Base-by-base conservation (phyloP, 2,797 vertebrate species). In the Hoplostethus atlanticus region DNA sequence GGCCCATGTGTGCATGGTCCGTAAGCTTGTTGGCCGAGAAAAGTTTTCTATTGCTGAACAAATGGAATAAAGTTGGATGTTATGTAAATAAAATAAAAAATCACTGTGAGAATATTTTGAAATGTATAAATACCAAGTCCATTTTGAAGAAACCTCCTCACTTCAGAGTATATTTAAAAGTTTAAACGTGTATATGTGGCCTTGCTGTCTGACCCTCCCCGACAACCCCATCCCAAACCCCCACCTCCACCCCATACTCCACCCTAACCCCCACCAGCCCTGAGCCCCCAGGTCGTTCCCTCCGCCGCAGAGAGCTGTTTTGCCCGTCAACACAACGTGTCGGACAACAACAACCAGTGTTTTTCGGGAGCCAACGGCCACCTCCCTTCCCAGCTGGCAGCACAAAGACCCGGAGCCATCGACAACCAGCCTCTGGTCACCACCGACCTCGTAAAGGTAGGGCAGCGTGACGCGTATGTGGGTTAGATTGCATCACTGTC, bases 321-420 rank as follows among this genome's bases (percentile, higher is more conserved):
- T 83, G 93, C 96, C 25, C 96, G 96, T 85, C 97, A 97, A 69
- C 96, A 97, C 91, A 97, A 96, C 50, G 81, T 93, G 76, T 97
- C 96, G 0, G 98, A 99, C 90, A 97, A 96, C 83, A 98, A 98
- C 89, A 98, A 97, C 89, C 98, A 98, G 91, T 97, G 97, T 94
- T 96, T 98, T 67, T 94, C 97, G 42, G 96, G 92, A 62, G 84
- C 94, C 86, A 98, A 95, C n/a, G 97, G 97, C 11, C 97, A 94
- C 90, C 75, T 95, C 40, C 91, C 96, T 68, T 94, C 96, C 6
- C 96, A 96, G 64, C 92, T 97, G 79, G 94, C 92, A 71, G 94
- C 96, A 71, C 98, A 99, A 87, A 96, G 96, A 83, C 98, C 98
- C 0, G 98, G 97, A 83, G 98, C 98, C 62, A 99, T 99, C 53